Evolutionary conservation across 2,888 invertebrate genomes (phyloP), one percentile per base, ranked within the genome.

Genomic region (Drosophila cognata): DNA sequence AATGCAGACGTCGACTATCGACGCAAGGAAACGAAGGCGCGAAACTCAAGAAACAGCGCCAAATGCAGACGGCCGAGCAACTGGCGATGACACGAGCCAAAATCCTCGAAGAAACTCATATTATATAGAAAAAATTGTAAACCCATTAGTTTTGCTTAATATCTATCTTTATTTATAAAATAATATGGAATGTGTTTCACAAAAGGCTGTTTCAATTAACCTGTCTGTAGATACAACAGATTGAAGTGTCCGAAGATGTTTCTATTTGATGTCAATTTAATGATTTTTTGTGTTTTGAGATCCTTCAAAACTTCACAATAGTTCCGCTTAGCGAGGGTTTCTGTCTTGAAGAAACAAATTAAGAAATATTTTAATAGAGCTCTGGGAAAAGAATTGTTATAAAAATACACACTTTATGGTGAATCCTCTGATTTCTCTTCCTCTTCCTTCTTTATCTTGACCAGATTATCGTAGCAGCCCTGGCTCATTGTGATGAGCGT

Each of bases 401-500:
- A 28, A 16, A 7, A n/a, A 16, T 4, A 18, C 38, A 5, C 31
- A 80, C 74, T 71, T 82, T 80, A 81, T 46, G 38, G 13, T 51
- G 29, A 29, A 36, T 16, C 58, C 11, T 21, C 0, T 4, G 13
- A 28, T n/a, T 8, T 56, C 4, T 52, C 52, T 13, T 43, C 25
- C 2, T 13, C 46, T 18, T 80, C 76, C 8, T 21, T 21, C 33
- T 87, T 85, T 28, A 79, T 67, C 56, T 74, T 77, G 0, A 89
- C 71, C 43, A 92, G 71, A 64, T 67, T 82, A 43, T 91, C 81
- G 46, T 92, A 92, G 11, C 82, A 79, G 21, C 79, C 79, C 53
- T 93, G 93, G n/a, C 79, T 91, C 74, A 92, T 79, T n/a, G 88
- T 76, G 13, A 91, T 81, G n/a, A 91, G 90, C 63, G 89, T 77